Percentiles rank a stretch among this genome's conserved stretches.
These are phyloP conservation scores for Dryadula phaetusa DNA, from an alignment of 2,888 invertebrate genomes.

Conservation along the genomic window DNA sequence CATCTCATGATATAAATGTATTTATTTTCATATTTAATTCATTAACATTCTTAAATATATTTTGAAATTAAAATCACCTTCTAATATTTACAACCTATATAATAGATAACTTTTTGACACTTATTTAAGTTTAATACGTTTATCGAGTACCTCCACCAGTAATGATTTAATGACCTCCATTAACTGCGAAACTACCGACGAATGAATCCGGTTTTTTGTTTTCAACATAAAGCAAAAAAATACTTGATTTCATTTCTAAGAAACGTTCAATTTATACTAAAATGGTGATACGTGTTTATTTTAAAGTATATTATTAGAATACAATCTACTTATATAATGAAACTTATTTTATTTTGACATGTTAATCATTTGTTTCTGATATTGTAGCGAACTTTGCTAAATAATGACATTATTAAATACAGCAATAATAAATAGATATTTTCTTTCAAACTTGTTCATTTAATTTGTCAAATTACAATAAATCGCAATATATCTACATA, in stretches of 20 bases:
- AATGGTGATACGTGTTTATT: constrained; percentile 8
- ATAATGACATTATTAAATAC: no score
- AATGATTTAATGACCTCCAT: constrained; percentile 26
- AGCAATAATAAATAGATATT: no score
- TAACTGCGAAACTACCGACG: constrained; percentile 23
- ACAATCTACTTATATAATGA: not conserved
- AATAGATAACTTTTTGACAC: constrained; percentile 15
- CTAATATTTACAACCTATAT: not conserved
- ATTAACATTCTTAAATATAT: not conserved
- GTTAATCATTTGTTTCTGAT: not conserved
- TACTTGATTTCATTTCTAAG: constrained; percentile 24
- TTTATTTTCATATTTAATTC: not conserved
- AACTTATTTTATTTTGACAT: not conserved
- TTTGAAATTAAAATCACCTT: constrained; percentile 7
- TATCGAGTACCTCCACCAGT: constrained; percentile 16
- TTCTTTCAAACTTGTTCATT: no score
- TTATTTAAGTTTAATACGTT: constrained; percentile 19
- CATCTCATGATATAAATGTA: no score
- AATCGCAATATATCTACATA: no score
- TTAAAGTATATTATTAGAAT: constrained; percentile 3
- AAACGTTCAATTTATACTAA: constrained; percentile 14
- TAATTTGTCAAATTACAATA: no score
- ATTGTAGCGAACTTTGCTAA: no score
- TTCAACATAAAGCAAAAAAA: constrained; percentile 19
- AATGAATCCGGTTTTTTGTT: constrained; percentile 29